Base-by-base conservation (phyloP, 2,888 invertebrate species). In the Athripsodes cinereus region DNA sequence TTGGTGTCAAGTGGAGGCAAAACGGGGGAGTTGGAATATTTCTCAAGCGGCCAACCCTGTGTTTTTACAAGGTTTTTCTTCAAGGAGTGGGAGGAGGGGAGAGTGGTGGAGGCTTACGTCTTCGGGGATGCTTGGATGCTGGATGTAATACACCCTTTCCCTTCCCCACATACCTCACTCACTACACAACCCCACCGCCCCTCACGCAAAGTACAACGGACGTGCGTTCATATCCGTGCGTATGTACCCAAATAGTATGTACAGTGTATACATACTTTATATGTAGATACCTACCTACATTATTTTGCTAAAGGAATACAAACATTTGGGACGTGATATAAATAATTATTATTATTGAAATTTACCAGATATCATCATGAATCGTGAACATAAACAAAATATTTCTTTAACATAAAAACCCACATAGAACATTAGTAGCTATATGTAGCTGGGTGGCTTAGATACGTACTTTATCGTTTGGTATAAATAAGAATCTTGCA, bases 41-140 rank as follows among this genome's bases (percentile, higher is more conserved):
- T 60, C 57, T 58, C 52, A 50, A 60, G 56, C 62, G 59, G 60
- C 51, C 58, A 55, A 53, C 55, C 55, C 53, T 61, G 59, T 62
- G 62, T 63, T 63, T 63, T 63, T 63, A 63, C 61, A 55, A 57
- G 63, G 59, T 59, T 61, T 60, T 62, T 58, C 60, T 35, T 20
- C 31, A 26, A 48, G 53, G 50, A 35, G 58, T 53, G 46, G 20
- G 44, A 52, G 26, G 19, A 40, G 46, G 21, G 55, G 47, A 35
- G 49, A 3, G 40, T 5, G 2, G 5, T 5, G 16, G 40, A 40
- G 31, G 31, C 31, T 31, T 31, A 31, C 31, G 31, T 31, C 31
- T 31, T 31, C 31, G 31, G 31, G 31, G 31, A 31, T 31, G 11
- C 31, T 31, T 31, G 55, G 55, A 13, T 19, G 57, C 22, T 22